Base-by-base conservation (phyloP, 2,888 invertebrate species). In the Spodoptera exigua region DNA sequence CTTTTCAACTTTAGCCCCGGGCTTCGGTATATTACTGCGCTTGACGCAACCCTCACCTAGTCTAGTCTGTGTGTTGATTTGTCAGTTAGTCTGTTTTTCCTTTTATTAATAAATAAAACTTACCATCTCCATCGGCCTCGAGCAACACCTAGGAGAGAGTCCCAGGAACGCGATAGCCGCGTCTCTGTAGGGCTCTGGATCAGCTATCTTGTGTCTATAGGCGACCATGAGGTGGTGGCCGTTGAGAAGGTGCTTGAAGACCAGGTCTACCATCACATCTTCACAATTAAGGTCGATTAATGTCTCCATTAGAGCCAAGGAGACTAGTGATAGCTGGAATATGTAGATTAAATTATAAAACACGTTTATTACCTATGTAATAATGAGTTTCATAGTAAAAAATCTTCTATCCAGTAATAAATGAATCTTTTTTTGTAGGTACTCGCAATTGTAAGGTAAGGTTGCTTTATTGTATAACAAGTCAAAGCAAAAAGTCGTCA, bases 201-300 rank as follows among this genome's bases (percentile, higher is more conserved):
- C 89, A 0, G 89, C 71, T 40, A 93, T 84, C 44, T 80, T 85
- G 59, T 89, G 85, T 10, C 89, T 83, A 39, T 89, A 87, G 10
- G 86, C 71, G 0, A 85, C 79, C 79, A 85, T 84, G 4, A 94
- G 71, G 48, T 94, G 91, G 47, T 89, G 88, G 0, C 94, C 94
- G 58, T 83, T 87, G 1, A 93, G 73, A 0, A 99, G 94, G 85
- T 98, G 96, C 84, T 97, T 98, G 84, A 98, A 96, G 45, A 98
- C 95, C 47, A 99, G 93, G 84, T 99, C 98, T 78, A 98, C 93
- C 97, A 99, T 98, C 44, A 99, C 96, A 88, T 99, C 99, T 90
- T 99, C 99, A 91, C 98, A 99, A 89, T 99, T 98, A 64, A 99
- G 93, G 79, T 98, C 97, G 51, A 99, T 95, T 62, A 99, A 94